phyloP scores from a whole-genome alignment of 23 tunicate species.

The Styela plicata region DNA sequence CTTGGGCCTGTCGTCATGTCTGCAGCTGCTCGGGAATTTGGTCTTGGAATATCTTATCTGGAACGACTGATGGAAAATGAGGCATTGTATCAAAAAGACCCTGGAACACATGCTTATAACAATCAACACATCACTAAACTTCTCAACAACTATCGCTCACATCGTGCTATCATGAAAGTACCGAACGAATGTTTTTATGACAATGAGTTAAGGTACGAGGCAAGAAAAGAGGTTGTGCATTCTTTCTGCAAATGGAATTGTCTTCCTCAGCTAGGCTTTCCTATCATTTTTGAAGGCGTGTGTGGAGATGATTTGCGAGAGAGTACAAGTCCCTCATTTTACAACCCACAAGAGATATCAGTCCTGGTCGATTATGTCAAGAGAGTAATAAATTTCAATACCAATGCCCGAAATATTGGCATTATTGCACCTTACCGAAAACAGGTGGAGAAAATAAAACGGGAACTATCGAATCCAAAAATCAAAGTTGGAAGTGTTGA shows the following conservation, averaged over 20 bases:
- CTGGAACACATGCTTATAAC: conserved; percentile 17
- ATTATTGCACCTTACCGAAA: conserved; percentile 81
- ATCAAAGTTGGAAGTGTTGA: conserved; percentile 71
- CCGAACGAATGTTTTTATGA: conserved; percentile 43
- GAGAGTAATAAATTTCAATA: background rate
- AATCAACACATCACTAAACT: conserved; percentile 35
- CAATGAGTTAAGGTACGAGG: conserved; percentile 22
- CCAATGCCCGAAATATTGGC: conserved; percentile 40
- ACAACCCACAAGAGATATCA: conserved; percentile 52
- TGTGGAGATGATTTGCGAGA: conserved; percentile 65
- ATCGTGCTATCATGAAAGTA: background rate
- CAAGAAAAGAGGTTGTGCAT: background rate
- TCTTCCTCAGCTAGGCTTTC: conserved; percentile 49
- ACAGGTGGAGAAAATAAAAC: conserved; percentile 41
- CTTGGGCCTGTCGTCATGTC: conserved; percentile 48
- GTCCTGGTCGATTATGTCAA: conserved; percentile 2
- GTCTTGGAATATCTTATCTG: conserved; percentile 28
- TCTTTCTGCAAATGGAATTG: background rate
- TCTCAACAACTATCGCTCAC: conserved; percentile 41
- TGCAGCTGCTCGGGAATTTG: conserved; percentile 21
- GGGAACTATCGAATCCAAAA: background rate
- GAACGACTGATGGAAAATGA: conserved; percentile 31
- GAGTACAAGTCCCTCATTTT: conserved; percentile 71
- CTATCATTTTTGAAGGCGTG: conserved; percentile 65
- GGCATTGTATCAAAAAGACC: background rate